These are phyloP conservation scores for Apodemia zela DNA, from an alignment of 2,888 invertebrate genomes.

Conservation along the genomic window DNA sequence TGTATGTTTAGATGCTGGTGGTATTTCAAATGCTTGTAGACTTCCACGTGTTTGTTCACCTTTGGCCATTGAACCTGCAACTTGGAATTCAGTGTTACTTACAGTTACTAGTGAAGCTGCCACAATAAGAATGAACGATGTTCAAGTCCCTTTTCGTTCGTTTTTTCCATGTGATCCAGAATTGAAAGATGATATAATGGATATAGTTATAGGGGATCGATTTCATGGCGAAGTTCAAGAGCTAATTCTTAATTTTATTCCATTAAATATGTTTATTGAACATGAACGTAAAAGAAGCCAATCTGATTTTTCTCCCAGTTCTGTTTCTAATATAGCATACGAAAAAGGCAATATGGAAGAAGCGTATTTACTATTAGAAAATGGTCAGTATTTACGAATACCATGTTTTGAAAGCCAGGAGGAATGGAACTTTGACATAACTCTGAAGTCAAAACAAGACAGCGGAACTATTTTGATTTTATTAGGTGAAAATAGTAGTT, in stretches of 20 bases:
- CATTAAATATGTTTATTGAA: slow-evolving; percentile 48
- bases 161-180: slow-evolving; percentile 63
- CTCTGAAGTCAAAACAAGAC: slow-evolving; percentile 55
- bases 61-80: slow-evolving; percentile 50
- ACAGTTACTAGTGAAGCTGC: slow-evolving; percentile 60
- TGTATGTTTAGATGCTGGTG: slow-evolving; percentile 60
- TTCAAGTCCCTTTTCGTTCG: slow-evolving; percentile 42
- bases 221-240: slow-evolving; percentile 71
- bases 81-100: slow-evolving; percentile 64
- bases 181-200: slow-evolving; percentile 53
- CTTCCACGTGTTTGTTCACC: slow-evolving; percentile 56
- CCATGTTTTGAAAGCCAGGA: slow-evolving; percentile 58
- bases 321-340: slow-evolving; percentile 59
- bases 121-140: slow-evolving; percentile 61
- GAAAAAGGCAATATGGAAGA: slow-evolving; percentile 59
- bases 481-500: slow-evolving; percentile 43
- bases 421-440: slow-evolving; percentile 61
- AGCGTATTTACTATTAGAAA: slow-evolving; percentile 51
- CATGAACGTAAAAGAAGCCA: slow-evolving; percentile 34
- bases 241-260: slow-evolving; percentile 66
- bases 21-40: slow-evolving; percentile 49
- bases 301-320: slow-evolving; percentile 46
- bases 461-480: slow-evolving; percentile 60
- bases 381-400: slow-evolving; percentile 57
- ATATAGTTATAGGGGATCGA: slow-evolving; percentile 61